Evolutionary conservation across 2,888 invertebrate species (phyloP).

Genomic region (Stictocephala bisonia): DNA sequence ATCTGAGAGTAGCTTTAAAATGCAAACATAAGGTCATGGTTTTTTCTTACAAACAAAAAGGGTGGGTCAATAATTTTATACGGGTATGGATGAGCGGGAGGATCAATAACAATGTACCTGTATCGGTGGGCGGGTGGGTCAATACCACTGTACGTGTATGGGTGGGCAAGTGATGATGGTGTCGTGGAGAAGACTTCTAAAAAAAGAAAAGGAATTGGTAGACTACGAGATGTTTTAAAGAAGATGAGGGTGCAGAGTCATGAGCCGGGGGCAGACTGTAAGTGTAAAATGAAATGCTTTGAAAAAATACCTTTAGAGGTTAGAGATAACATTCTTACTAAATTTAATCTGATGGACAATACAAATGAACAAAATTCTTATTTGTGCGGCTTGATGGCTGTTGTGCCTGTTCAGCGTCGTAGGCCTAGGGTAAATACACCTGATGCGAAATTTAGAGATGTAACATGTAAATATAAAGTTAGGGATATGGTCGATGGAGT

Average conservation of each 20-base stretch:
- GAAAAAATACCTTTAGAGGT: neutral
- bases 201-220: constrained; percentile 27
- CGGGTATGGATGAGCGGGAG: no score
- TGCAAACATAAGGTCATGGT: no score
- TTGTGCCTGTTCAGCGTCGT: constrained; percentile 26
- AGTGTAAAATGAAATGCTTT: constrained; percentile 9
- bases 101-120: no score
- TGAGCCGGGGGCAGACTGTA: constrained; percentile 29
- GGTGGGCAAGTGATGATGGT: no score
- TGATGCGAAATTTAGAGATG: constrained; percentile 34
- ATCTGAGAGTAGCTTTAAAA: no score
- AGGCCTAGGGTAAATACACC: neutral
- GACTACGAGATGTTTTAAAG: constrained; percentile 16
- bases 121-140: no score
- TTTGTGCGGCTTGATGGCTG: constrained; percentile 24
- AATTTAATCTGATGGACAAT: constrained; percentile 24
- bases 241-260: constrained; percentile 20
- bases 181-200: constrained; percentile 26
- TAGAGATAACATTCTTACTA: constrained; percentile 32
- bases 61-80: no score
- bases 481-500: constrained; percentile 4
- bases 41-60: no score
- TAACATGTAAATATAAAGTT: constrained; percentile 37
- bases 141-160: no score
- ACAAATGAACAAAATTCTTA: constrained; percentile 35